Evolutionary conservation across 2,113 vertebrate species (phyloP).

Genomic region (Cygnus atratus): DNA sequence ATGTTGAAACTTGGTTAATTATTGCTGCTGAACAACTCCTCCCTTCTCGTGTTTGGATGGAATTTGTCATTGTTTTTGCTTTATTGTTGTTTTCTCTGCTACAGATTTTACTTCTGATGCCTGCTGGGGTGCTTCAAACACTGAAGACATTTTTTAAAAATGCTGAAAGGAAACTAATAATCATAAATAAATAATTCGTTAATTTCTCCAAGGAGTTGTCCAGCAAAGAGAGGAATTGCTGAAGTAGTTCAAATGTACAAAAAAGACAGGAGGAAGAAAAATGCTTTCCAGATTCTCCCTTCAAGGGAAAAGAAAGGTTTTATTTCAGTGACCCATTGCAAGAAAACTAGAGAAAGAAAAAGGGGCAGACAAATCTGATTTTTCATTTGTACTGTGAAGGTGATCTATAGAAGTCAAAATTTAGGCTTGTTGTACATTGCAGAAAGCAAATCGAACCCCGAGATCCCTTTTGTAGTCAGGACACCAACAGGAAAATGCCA

Average conservation of each 20-base stretch:
- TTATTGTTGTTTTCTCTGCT: conserved; percentile 17
- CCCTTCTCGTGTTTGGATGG: background rate
- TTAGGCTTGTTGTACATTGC: background rate
- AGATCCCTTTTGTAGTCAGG: background rate
- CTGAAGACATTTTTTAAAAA: conserved; percentile 49
- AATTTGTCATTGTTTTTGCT: conserved; percentile 33
- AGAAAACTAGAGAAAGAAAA: conserved; percentile 33
- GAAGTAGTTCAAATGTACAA: conserved; percentile 57
- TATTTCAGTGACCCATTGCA: conserved; percentile 32
- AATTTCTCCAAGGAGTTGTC: conserved; percentile 66
- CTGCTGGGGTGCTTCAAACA: conserved; percentile 53
- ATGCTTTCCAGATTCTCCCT: conserved; percentile 34
- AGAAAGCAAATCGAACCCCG: background rate
- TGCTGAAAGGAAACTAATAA: conserved; percentile 63
- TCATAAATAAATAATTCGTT: conserved; percentile 70
- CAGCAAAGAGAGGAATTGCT: conserved; percentile 54
- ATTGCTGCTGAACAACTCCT: background rate
- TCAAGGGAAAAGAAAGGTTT: background rate
- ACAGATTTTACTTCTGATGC: background rate
- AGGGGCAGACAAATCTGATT: background rate
- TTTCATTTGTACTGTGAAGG: background rate
- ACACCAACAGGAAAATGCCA: background rate
- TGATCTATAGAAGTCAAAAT: conserved; percentile 16
- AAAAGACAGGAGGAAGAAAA: conserved; percentile 49
- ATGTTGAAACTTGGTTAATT: conserved; percentile 22